Base-by-base conservation (phyloP, 1,140 invertebrate genomes). In the Cylas formicarius region DNA sequence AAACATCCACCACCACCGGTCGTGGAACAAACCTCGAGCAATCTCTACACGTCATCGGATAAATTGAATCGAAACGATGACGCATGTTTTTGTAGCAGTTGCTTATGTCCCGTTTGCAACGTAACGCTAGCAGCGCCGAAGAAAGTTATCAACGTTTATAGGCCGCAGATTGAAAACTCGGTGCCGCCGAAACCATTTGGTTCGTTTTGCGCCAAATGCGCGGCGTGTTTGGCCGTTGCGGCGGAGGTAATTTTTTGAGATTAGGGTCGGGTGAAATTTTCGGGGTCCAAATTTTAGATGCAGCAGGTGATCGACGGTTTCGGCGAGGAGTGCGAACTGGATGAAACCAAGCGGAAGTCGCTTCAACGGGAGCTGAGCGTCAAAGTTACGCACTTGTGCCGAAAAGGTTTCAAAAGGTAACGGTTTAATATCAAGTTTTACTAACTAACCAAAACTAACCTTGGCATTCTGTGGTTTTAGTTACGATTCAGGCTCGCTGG, bases 81-180 rank as follows among this genome's bases (percentile, higher is more conserved):
- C 26, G 14, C 17, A 21, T n/a, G 17, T 22, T 16, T 29, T 44
- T 44, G 41, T 35, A 21, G 20, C 11, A 19, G 19, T 22, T 45
- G 34, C 14, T 11, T 11, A 8, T 39, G 36, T 14, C 19, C 35
- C 16, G 13, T 4, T 13, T 53, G 47, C 28, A 53, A 53, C 28
- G 23, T 16, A 13, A 46, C 52, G 7, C 20, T 50, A 11, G 26
- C 33, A 7, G 37, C 33, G 5, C 54, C 56, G 10, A 56, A 56
- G 18, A 52, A 48, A 48, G 38, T 58, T 18, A 58, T 58, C 20
- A 58, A 58, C 40, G 52, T 50, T 11, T 58, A 58, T 23, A 48
- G 39, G 44, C 23, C 47, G 11, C 16, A 47, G 11, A 20, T 56
- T n/a, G 21, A 28, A 6, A 56, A 52, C 39, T 41, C 34, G 8